Evolutionary conservation across 2,113 vertebrate species (phyloP).

Genomic region (Lophotis ruficrista): DNA sequence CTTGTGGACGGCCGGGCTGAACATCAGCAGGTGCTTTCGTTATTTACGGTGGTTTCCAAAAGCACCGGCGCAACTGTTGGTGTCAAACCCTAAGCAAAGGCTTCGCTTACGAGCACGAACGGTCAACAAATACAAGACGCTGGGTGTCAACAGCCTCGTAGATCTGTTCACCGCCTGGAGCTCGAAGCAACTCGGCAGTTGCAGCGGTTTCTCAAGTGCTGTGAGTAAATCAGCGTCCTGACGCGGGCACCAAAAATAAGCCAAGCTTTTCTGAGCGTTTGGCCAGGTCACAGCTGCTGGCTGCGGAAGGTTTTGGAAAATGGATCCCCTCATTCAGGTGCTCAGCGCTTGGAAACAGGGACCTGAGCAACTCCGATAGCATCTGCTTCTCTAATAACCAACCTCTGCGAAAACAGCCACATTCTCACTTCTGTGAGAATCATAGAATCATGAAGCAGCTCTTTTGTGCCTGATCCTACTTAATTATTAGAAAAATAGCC

Average conservation of each 20-base stretch:
- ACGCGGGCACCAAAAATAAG: slow-evolving; percentile 46
- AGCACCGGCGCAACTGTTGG: not conserved
- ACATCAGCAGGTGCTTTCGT: not conserved
- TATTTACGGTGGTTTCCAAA: not conserved
- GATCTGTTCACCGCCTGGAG: not conserved
- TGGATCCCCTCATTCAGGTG: slow-evolving; percentile 4
- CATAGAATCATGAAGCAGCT: no score
- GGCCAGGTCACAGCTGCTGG: slow-evolving; percentile 6
- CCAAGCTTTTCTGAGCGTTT: not conserved
- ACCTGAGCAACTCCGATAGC: not conserved
- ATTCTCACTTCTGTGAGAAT: not conserved
- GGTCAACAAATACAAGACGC: not conserved
- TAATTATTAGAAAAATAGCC: not conserved
- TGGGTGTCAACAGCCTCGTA: not conserved
- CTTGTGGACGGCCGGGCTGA: not conserved
- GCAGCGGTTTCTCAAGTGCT: accelerated
- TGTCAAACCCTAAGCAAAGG: not conserved
- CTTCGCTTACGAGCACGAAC: not conserved
- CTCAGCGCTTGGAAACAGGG: not conserved
- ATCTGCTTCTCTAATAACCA: not conserved
- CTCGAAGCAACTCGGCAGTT: not conserved
- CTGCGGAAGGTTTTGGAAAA: not conserved
- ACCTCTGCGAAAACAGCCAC: not conserved
- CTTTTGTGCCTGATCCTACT: not conserved
- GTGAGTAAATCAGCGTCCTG: not conserved